Evolutionary conservation across 2,113 vertebrate species (phyloP).

Genomic region (Xyrauchen texanus): DNA sequence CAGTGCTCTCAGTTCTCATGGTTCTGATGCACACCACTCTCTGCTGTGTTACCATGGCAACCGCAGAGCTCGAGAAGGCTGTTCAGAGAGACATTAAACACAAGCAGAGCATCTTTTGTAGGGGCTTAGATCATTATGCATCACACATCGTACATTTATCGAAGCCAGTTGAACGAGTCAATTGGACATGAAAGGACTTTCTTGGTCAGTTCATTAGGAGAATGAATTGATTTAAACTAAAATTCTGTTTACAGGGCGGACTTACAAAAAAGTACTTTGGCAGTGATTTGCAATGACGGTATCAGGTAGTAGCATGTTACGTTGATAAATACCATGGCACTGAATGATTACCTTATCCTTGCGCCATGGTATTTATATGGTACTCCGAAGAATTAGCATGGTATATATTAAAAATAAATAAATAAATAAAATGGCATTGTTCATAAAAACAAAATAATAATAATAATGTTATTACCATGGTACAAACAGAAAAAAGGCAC

Average conservation of each 20-base stretch:
- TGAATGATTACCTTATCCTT: too few relatives aligned
- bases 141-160: conserved; percentile 29
- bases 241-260: neutral
- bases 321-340: too few relatives aligned
- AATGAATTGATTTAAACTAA: neutral
- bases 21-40: conserved; percentile 52
- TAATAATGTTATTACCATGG: too few relatives aligned
- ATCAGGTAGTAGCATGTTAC: neutral
- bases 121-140: conserved; percentile 41
- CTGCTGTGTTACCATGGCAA: conserved; percentile 61
- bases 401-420: too few relatives aligned
- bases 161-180: conserved; percentile 26
- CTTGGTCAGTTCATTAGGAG: conserved; percentile 22
- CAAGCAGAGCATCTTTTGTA: conserved; percentile 36
- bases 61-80: conserved; percentile 36
- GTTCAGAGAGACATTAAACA: conserved; percentile 38
- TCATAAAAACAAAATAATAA: too few relatives aligned
- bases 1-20: conserved; percentile 58
- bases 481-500: too few relatives aligned
- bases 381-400: too few relatives aligned
- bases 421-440: too few relatives aligned
- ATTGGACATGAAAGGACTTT: conserved; percentile 32
- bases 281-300: neutral
- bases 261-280: neutral
- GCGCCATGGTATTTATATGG: neutral